phyloP scores from a whole-genome alignment of 37 sponge, comb jelly and placozoan genomes.

The Theonella swinhoei region DNA sequence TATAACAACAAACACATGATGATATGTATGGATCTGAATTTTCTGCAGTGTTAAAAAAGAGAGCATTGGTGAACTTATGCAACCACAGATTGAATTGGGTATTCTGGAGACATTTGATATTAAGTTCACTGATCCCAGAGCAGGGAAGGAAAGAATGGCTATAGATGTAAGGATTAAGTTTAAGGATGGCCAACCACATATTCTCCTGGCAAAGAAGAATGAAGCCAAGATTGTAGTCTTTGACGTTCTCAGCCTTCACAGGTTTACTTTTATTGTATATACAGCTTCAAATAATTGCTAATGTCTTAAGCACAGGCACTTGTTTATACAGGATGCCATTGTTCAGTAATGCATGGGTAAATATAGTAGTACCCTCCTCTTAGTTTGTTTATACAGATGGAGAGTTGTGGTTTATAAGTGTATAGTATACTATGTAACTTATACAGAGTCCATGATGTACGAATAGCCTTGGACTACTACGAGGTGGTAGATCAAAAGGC shows the following conservation, averaged over 20 bases:
- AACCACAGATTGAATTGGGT: background rate
- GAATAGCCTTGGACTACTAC: background rate
- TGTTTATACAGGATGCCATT: too few relatives aligned
- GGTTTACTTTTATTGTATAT: too few relatives aligned
- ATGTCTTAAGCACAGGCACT: too few relatives aligned
- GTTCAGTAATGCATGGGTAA: too few relatives aligned
- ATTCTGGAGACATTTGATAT: constrained; percentile 12
- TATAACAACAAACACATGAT: too few relatives aligned
- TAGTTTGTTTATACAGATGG: too few relatives aligned
- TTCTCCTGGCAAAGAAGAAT: background rate
- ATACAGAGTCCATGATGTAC: background rate
- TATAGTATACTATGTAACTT: background rate
- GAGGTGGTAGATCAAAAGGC: background rate
- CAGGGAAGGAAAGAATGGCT: background rate
- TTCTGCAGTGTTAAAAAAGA: background rate
- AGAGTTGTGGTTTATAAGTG: background rate
- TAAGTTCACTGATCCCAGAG: background rate
- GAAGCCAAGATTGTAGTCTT: background rate
- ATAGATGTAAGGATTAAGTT: background rate
- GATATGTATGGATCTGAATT: background rate
- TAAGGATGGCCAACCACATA: background rate
- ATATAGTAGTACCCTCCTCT: too few relatives aligned
- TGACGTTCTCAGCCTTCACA: background rate
- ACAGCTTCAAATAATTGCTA: too few relatives aligned
- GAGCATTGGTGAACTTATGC: background rate